Evolutionary conservation across 30 jellyfish, hydroid and myxozoan genomes (phyloP).

Genomic region (Catostylus mosaicus): DNA sequence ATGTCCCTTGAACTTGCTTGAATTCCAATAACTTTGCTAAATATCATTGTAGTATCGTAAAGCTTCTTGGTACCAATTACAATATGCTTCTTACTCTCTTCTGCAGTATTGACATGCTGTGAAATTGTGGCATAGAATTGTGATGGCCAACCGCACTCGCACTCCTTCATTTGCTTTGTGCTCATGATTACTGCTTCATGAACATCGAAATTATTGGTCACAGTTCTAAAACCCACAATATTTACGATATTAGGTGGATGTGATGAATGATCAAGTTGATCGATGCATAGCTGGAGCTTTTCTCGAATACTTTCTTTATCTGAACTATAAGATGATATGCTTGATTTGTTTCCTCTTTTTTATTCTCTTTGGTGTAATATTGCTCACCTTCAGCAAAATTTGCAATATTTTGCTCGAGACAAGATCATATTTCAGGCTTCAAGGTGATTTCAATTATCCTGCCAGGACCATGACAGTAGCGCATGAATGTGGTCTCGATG

Average conservation of each 20-base stretch:
- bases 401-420: conserved; percentile 1
- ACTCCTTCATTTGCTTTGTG: conserved; percentile 41
- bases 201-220: conserved; percentile 15
- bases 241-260: conserved; percentile 38
- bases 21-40: neutral
- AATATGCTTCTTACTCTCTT: conserved; percentile 21
- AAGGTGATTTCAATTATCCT: conserved; percentile 23
- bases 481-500: conserved; percentile 26
- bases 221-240: conserved; percentile 27
- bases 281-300: conserved; percentile 45
- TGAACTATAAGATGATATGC: no score
- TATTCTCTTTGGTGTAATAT: neutral
- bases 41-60: conserved; percentile 13
- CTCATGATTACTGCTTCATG: conserved; percentile 29
- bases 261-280: conserved; percentile 29
- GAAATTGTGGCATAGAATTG: conserved; percentile 33
- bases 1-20: conserved; percentile 32
- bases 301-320: conserved; percentile 28
- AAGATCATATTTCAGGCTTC: conserved; percentile 12
- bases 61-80: conserved; percentile 16
- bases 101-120: conserved; percentile 15
- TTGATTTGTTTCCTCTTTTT: no score
- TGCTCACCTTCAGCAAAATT: neutral
- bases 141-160: conserved; percentile 20
- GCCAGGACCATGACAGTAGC: conserved; percentile 35